Percentiles rank a stretch among this genome's conserved stretches.
Evolutionary conservation across 2,797 vertebrate genomes (phyloP).

Genomic region (Coreius guichenoti): DNA sequence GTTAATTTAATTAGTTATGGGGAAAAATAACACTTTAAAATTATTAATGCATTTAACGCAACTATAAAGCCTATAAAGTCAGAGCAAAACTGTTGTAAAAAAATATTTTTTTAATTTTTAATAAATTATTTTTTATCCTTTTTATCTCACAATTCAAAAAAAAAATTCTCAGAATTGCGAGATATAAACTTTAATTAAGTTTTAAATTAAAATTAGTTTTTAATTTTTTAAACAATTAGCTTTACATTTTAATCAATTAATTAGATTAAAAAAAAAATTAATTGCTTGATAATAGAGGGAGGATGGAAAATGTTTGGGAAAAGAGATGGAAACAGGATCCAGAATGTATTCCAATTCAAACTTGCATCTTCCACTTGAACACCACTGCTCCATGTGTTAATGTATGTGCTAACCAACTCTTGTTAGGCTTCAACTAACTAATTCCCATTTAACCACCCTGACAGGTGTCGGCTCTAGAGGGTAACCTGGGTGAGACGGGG

Average conservation of each 20-base stretch:
- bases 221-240: neutral
- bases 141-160: too few species aligned
- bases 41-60: too few species aligned
- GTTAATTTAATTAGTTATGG: too few species aligned
- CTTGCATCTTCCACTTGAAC: neutral
- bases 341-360: neutral
- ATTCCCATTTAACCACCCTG: neutral
- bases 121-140: too few species aligned
- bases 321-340: neutral
- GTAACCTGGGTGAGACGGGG: conserved; percentile 78
- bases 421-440: neutral
- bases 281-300: neutral
- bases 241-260: too few species aligned
- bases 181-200: neutral
- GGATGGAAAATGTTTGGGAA: neutral
- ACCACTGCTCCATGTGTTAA: neutral
- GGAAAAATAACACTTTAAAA: too few species aligned
- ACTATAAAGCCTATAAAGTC: too few species aligned
- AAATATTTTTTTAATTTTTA: too few species aligned
- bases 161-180: too few species aligned
- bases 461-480: conserved; percentile 77
- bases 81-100: too few species aligned
- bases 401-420: neutral
- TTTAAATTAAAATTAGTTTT: too few species aligned
- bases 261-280: neutral